Percentiles rank a stretch among this genome's conserved stretches.
Conservation (phyloP, 2,113 vertebrate species). For the Jacana jacana region DNA sequence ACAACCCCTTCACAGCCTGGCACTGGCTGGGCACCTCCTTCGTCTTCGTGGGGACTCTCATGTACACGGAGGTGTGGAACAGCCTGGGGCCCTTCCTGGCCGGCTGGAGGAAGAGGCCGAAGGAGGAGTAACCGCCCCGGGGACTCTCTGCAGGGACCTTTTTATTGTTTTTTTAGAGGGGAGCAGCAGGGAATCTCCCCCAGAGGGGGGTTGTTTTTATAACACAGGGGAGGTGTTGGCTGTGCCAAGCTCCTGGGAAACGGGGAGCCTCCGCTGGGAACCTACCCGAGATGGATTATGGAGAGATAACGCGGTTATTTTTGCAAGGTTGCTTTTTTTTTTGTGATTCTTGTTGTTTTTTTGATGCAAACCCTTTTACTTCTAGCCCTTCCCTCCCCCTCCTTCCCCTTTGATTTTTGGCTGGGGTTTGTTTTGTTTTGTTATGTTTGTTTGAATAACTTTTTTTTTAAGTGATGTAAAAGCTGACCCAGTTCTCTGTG, state of each 20-base stretch:
- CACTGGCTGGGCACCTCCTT: conserved; percentile 92
- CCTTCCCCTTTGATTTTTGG: background rate
- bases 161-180: background rate
- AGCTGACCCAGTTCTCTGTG: background rate
- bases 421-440: background rate
- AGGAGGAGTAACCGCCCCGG: conserved; percentile 66
- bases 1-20: conserved; percentile 92
- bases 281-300: background rate
- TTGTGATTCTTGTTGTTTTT: background rate
- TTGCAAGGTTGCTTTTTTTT: background rate
- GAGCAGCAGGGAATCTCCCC: background rate
- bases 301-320: background rate
- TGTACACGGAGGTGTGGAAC: conserved; percentile 93
- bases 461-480: background rate
- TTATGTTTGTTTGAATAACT: background rate
- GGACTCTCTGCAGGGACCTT: background rate
- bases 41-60: conserved; percentile 90
- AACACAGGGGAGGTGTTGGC: background rate
- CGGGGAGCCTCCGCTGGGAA: background rate
- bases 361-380: background rate
- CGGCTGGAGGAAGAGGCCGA: conserved; percentile 45
- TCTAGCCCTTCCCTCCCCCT: background rate
- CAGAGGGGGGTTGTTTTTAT: background rate
- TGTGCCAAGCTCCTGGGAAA: background rate
- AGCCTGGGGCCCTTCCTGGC: conserved; percentile 58